Conservation (phyloP, 2,888 invertebrate genomes). For the Calameuta filiformis region DNA sequence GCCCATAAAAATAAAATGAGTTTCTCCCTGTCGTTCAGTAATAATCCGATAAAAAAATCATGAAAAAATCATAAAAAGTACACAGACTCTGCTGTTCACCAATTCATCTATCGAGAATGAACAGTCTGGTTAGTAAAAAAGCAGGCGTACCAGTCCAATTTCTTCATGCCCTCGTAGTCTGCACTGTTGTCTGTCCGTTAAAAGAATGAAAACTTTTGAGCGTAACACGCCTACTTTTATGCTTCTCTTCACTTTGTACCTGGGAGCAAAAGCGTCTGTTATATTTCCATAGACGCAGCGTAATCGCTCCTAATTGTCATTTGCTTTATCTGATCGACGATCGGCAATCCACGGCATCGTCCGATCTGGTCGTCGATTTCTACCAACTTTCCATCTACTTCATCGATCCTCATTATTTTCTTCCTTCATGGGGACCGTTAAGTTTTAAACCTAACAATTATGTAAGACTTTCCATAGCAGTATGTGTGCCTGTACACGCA, state of each 20-base stretch:
- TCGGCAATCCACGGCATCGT: not conserved
- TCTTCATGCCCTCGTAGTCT: not conserved
- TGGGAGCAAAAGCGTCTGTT: not conserved
- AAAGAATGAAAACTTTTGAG: not conserved
- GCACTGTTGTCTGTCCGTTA: not conserved
- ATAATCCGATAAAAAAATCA: not conserved
- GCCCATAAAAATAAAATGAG: not conserved
- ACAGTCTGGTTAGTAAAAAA: not conserved
- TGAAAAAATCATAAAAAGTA: not conserved
- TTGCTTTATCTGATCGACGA: not conserved
- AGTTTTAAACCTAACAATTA: not conserved
- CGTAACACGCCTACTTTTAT: not conserved
- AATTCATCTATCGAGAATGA: not conserved
- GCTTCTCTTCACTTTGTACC: not conserved
- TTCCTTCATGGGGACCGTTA: not conserved
- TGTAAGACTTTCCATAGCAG: not conserved
- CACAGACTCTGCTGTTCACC: not conserved
- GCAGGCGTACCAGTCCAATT: not conserved
- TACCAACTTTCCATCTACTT: not conserved
- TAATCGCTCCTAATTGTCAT: not conserved
- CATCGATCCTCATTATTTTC: not conserved
- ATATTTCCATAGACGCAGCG: not conserved
- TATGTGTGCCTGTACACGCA: not conserved
- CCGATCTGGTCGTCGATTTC: not conserved
- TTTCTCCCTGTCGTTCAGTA: not conserved